Conservation (phyloP, 2,888 invertebrate species). For the Caenorhabditis japonica region DNA sequence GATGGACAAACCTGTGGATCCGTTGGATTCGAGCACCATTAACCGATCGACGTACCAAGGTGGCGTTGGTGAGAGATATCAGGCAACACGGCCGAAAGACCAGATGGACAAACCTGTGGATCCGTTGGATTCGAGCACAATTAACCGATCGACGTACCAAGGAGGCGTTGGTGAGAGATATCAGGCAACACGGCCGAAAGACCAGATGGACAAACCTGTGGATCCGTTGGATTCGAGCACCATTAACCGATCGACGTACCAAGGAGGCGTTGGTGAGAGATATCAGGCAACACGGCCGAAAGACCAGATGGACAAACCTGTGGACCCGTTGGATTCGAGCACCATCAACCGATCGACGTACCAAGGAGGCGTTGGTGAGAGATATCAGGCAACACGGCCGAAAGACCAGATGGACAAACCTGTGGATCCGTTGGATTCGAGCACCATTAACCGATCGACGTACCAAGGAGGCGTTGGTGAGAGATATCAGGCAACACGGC, state of each 20-base stretch:
- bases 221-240: conserved; percentile 5
- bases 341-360: conserved; percentile 12
- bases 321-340: not conserved
- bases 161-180: conserved; percentile 12
- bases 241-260: conserved; percentile 10
- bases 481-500: conserved; percentile 9
- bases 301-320: conserved; percentile 6
- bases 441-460: conserved; percentile 14
- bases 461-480: conserved; percentile 21
- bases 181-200: conserved; percentile 12
- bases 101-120: conserved; percentile 4
- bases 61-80: conserved; percentile 10
- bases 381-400: conserved; percentile 8
- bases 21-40: no score
- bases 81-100: conserved; percentile 10
- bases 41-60: no score
- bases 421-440: conserved; percentile 3
- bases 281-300: conserved; percentile 8
- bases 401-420: conserved; percentile 17
- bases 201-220: conserved; percentile 4
- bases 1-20: no score
- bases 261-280: conserved; percentile 14
- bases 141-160: conserved; percentile 13
- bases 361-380: conserved; percentile 15
- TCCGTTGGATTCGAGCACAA: conserved; percentile 1